Evolutionary conservation across 2,797 vertebrate species (phyloP), one percentile per base, ranked within the genome.

Genomic region (Premnoplex brunnescens): DNA sequence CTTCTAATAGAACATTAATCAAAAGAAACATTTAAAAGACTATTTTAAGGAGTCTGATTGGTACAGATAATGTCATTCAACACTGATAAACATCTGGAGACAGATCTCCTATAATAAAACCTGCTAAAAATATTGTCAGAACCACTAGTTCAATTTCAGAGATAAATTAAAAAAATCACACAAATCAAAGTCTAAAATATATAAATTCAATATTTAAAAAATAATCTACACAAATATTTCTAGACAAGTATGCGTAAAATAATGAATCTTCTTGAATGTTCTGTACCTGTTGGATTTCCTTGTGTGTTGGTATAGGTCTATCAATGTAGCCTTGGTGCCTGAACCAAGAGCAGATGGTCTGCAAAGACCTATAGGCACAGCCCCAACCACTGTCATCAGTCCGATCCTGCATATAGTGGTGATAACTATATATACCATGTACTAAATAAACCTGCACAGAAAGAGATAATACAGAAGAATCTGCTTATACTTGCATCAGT

Each of bases 261-360:
- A 77, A 59, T 11, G 59, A 62, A 46, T 34, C 55, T 44, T 58
- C 46, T n/a, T 21, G 62, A n/a, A 14, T 19, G 16, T 59, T 76
- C 48, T 14, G 67, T 97, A 99, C 99, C 99, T 99, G 98, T 68
- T 99, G 99, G 80, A 99, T 99, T 89, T 99, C 98, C 86, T 94
- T 99, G 97, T 99, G 99, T 72, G 98, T 98, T 37, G 99, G 99
- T 73, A 99, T 96, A 24, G 97, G 9, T 10, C 48, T 96, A 30
- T 99, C 98, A 3, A 97, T 82, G 30, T 99, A 99, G 44, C 99
- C 99, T 83, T 99, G 99, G 84, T 99, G 98, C 96, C 64, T 98
- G 98, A 99, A 99, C 99, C 99, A 99, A 55, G 99, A 99, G 96
- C 99, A 99, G 98, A 99, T 98, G 8, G 99, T 99, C 97, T 99